Conservation (phyloP, 2,888 invertebrate species). For the Ornithoptera priamus region DNA sequence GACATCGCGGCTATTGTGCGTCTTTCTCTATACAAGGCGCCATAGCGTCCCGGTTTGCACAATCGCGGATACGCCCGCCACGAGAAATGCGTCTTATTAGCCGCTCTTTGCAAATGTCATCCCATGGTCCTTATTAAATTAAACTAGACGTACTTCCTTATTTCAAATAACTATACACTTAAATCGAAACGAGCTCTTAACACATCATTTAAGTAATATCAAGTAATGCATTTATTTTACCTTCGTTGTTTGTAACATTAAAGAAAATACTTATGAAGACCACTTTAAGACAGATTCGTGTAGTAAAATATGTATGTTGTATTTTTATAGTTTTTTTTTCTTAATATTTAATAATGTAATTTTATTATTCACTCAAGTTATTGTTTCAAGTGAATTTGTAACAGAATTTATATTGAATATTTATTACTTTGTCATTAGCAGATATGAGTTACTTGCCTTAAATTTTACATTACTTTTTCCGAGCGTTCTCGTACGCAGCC, state of each 20-base stretch:
- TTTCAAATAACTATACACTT: constrained; percentile 12
- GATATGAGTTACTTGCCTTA: constrained; percentile 33
- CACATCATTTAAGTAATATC: not conserved
- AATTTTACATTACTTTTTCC: constrained; percentile 36
- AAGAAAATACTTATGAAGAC: not conserved
- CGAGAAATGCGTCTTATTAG: constrained; percentile 69
- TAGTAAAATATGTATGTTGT: too few relatives aligned
- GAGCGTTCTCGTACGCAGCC: constrained; percentile 36
- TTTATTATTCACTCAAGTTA: too few relatives aligned
- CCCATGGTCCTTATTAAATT: constrained; percentile 34
- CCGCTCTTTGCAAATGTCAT: constrained; percentile 56
- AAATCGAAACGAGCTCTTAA: not conserved
- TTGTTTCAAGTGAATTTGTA: constrained; percentile 23
- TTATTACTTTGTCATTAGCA: constrained; percentile 34
- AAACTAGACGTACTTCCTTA: constrained; percentile 18
- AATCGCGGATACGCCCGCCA: constrained; percentile 51
- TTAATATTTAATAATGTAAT: too few relatives aligned
- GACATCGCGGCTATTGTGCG: constrained; percentile 60
- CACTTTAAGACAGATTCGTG: too few relatives aligned
- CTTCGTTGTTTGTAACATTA: not conserved
- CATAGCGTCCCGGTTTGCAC: constrained; percentile 52
- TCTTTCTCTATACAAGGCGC: constrained; percentile 57
- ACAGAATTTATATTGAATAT: constrained; percentile 32
- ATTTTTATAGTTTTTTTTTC: too few relatives aligned
- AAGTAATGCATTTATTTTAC: not conserved